A percentile compares a stretch with the other conserved stretches of the same genome.
phyloP scores from a whole-genome alignment of 2,888 invertebrate genomes.

The Drosophila tanythrix region DNA sequence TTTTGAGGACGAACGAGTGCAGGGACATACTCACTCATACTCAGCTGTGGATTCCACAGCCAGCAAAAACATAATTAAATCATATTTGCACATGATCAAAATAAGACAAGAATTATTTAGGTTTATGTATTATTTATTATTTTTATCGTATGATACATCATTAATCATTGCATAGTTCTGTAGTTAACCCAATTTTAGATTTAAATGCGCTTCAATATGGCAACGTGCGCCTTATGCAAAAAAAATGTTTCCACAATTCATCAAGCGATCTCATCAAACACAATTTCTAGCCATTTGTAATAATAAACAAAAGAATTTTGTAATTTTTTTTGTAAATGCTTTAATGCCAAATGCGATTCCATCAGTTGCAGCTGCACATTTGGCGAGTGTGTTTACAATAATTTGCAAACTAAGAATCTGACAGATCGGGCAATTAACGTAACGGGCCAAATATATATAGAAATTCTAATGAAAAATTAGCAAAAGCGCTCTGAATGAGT shows the following conservation, averaged over 20 bases:
- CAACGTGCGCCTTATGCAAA: slow-evolving; percentile 11
- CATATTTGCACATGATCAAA: not conserved
- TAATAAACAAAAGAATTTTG: slow-evolving; percentile 64
- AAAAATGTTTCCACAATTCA: slow-evolving; percentile 30
- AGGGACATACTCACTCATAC: not conserved
- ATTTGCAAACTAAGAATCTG: slow-evolving; percentile 50
- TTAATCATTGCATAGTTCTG: not conserved
- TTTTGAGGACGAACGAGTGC: not conserved
- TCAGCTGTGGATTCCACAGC: not conserved
- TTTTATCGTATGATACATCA: not conserved
- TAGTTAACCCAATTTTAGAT: slow-evolving; percentile 23
- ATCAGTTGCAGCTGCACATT: slow-evolving; percentile 43
- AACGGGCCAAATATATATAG: slow-evolving; percentile 27
- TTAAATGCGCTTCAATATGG: slow-evolving; percentile 14
- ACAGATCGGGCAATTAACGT: slow-evolving; percentile 51
- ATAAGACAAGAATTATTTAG: not conserved
- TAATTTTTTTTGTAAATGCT: slow-evolving; percentile 51
- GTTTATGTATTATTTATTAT: not conserved
- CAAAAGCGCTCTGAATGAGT: slow-evolving; percentile 12
- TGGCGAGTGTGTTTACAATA: slow-evolving; percentile 60
- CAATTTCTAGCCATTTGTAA: slow-evolving; percentile 45
- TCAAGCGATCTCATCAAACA: slow-evolving; percentile 67
- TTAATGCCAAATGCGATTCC: slow-evolving; percentile 56
- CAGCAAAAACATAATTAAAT: not conserved
- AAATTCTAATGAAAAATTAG: slow-evolving; percentile 19